phyloP scores from a whole-genome alignment of 1,140 invertebrate species.

The Rhopalosiphum padi region DNA sequence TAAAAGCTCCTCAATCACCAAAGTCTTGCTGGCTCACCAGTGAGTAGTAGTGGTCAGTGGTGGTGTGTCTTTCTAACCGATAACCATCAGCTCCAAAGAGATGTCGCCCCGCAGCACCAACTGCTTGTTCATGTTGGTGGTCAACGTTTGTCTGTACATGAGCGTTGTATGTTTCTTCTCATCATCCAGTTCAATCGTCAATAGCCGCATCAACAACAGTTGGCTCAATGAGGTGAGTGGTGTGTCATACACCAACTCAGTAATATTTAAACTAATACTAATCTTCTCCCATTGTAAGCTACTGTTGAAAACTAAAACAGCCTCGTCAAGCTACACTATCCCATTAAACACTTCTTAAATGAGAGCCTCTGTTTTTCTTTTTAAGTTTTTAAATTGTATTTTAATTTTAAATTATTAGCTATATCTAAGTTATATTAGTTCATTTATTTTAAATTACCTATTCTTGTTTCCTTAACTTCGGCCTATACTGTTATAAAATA shows the following conservation, averaged over 20 bases:
- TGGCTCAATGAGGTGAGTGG: conserved; percentile 50
- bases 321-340: background rate
- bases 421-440: background rate
- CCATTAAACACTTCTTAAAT: no score
- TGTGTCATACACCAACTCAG: background rate
- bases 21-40: background rate
- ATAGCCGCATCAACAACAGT: conserved; percentile 20
- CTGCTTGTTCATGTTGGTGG: conserved; percentile 19
- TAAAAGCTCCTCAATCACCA: no score
- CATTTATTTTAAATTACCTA: background rate
- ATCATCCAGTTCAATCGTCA: background rate
- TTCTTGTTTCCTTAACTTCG: background rate
- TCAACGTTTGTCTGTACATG: conserved; percentile 41
- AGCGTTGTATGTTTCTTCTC: conserved; percentile 42
- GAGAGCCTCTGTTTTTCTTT: background rate
- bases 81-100: background rate
- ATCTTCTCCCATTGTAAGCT: background rate
- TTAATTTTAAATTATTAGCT: background rate
- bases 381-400: background rate
- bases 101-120: background rate
- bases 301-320: background rate
- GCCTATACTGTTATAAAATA: background rate
- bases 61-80: no score
- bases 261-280: background rate
- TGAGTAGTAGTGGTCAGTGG: background rate